Evolutionary conservation across 2,888 invertebrate genomes (phyloP), one percentile per base, ranked within the genome.

Genomic region (Heteromurus nitidus): DNA sequence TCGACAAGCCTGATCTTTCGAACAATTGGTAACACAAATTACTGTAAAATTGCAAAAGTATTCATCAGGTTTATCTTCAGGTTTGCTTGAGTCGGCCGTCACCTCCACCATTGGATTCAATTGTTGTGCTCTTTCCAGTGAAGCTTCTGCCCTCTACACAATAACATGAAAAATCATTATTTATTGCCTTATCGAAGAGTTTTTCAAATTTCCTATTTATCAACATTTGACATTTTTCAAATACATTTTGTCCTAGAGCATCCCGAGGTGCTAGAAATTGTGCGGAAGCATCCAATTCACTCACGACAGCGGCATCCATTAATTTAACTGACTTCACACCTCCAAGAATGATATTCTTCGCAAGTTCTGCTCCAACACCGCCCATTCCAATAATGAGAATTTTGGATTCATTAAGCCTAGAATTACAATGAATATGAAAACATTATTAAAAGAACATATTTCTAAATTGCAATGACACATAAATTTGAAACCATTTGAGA

Each of bases 91-190:
- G 53, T 89, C 89, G 7, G 89, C 89, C 0, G 90, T 91, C 53
- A 99, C 93, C 86, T 94, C 92, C 0, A 99, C 99, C 93, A 97
- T 95, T 0, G 97, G 97, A 90, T 99, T 99, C 85, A 99, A 91
- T 72, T 93, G 93, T 88, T 94, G 94, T 0, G 96, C 95, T 88
- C 95, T 92, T 64, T 91, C 90, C 58, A 95, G 88, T 0, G 97
- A 96, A 53, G 94, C 94, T 89, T 94, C 93, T 0, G 97, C 98
- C 88, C 97, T 92, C 93, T 95, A 88, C 50, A 90, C n/a, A n/a
- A 13, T 36, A 55, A 55, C 20, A 55, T 55, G 2, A 55, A 24
- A 47, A 47, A 47, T 47, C 47, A 11, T 11, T n/a, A 47, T n/a
- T 11, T 47, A 16, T 47, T 47, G n/a, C 47, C 11, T 47, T 47